phyloP scores from a whole-genome alignment of 2,113 vertebrate genomes.

The Phylloscopus trochiloides region DNA sequence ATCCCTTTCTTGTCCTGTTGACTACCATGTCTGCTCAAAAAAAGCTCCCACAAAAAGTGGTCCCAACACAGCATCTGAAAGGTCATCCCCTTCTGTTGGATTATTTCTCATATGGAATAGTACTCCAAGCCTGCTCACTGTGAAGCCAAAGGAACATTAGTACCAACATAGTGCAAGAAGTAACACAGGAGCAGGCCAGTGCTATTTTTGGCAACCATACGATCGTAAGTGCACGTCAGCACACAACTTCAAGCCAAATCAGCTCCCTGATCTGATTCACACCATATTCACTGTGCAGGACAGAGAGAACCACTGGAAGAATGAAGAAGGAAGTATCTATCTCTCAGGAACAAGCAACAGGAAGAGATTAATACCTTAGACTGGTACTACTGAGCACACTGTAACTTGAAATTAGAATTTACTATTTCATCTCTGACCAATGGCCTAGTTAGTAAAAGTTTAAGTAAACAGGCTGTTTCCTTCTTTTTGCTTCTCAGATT shows the following conservation, averaged over 20 bases:
- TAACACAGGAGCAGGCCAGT: slow-evolving; percentile 20
- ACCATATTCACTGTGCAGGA: fast-evolving
- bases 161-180: slow-evolving; percentile 18
- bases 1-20: background rate
- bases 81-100: background rate
- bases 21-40: background rate
- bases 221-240: background rate
- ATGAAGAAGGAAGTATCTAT: background rate
- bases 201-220: slow-evolving; percentile 36
- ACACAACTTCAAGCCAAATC: background rate
- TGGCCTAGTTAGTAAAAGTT: background rate
- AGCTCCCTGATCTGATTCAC: background rate
- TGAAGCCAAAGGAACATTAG: background rate
- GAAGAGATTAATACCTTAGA: background rate
- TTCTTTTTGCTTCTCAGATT: background rate
- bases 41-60: background rate
- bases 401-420: background rate
- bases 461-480: background rate
- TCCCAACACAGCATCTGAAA: background rate
- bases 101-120: background rate
- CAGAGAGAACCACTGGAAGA: background rate
- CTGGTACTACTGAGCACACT: background rate
- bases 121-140: background rate
- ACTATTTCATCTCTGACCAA: background rate
- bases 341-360: background rate